Base-by-base conservation (phyloP, 2,888 invertebrate genomes). In the Trachelus tabidus region DNA sequence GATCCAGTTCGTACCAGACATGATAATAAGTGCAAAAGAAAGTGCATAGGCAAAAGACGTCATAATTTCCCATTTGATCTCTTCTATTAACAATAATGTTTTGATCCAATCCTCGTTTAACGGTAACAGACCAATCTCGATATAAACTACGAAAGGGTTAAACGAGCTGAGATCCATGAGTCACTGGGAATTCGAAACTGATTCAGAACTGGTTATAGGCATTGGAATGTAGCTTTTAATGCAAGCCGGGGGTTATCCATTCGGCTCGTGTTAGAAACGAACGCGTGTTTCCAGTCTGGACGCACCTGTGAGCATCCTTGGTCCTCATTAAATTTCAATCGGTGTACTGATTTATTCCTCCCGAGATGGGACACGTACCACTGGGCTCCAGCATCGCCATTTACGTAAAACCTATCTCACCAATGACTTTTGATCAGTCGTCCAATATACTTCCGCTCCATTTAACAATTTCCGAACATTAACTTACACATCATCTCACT, bases 171-270 rank as follows among this genome's bases (percentile, higher is more conserved):
- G 74, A 74, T 81, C 78, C 81, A 81, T 79, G 81, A 81, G 81
- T 83, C 85, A 80, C 83, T 79, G 82, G 82, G 83, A 83, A 85
- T 86, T 85, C 84, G 83, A 85, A 87, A 88, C 84, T 83, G 84
- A 87, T 88, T 86, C 85, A 85, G 85, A 87, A 88, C 89, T 88
- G 88, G 87, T 89, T 87, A 83, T 81, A 81, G 83, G 83, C 76
- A 83, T 80, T 83, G 86, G 86, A 89, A 88, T 88, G 88, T 85
- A 86, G 84, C 86, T 87, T 88, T 87, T 88, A 85, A 85, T 85
- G 81, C 83, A 82, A 85, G 82, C 80, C 79, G 77, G 76, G 76
- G 76, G 79, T 74, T 71, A 33, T 71, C 34, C 71, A 34, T 71
- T 71, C 71, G 71, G 71, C 71, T 71, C 71, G 31, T 34, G 71